Percentiles rank a stretch among this genome's conserved stretches.
Conservation (phyloP, 1,140 invertebrate species). For the Lasioglossum baleicum region DNA sequence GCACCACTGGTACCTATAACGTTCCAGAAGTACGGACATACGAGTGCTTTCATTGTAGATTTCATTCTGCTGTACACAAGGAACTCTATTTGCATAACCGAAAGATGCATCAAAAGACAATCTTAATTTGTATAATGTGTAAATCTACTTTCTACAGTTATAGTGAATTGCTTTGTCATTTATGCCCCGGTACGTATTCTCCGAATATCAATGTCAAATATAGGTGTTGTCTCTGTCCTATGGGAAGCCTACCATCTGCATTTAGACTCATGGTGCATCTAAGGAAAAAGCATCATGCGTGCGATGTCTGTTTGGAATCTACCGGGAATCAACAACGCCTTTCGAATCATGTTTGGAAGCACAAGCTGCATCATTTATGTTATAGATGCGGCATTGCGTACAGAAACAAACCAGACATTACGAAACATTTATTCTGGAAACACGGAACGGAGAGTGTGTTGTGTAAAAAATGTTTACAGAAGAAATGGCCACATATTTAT, state of each 20-base stretch:
- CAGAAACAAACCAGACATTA: slow-evolving; percentile 91
- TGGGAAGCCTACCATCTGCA: slow-evolving; percentile 87
- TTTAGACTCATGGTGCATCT: slow-evolving; percentile 93
- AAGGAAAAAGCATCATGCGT: slow-evolving; percentile 89
- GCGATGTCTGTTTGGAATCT: slow-evolving; percentile 91
- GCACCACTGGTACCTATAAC: slow-evolving; percentile 79
- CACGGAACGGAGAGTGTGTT: slow-evolving; percentile 92
- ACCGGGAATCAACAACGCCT: slow-evolving; percentile 88
- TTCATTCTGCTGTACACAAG: slow-evolving; percentile 87
- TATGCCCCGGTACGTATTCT: slow-evolving; percentile 88
- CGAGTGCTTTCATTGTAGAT: slow-evolving; percentile 92
- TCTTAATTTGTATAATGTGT: slow-evolving; percentile 90
- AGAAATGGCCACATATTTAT: slow-evolving; percentile 94
- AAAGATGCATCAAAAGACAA: slow-evolving; percentile 90
- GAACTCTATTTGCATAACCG: slow-evolving; percentile 91
- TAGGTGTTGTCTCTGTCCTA: slow-evolving; percentile 87
- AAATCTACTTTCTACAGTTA: slow-evolving; percentile 91
- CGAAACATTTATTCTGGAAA: slow-evolving; percentile 94
- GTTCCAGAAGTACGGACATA: slow-evolving; percentile 82
- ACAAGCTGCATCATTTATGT: slow-evolving; percentile 91
- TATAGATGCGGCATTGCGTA: slow-evolving; percentile 92
- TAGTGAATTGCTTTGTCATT: slow-evolving; percentile 90
- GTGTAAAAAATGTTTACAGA: slow-evolving; percentile 91
- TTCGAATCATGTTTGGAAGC: slow-evolving; percentile 93
- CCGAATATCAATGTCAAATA: slow-evolving; percentile 84